Conservation (phyloP, 1,140 invertebrate species). For the Araneus ventricosus region DNA sequence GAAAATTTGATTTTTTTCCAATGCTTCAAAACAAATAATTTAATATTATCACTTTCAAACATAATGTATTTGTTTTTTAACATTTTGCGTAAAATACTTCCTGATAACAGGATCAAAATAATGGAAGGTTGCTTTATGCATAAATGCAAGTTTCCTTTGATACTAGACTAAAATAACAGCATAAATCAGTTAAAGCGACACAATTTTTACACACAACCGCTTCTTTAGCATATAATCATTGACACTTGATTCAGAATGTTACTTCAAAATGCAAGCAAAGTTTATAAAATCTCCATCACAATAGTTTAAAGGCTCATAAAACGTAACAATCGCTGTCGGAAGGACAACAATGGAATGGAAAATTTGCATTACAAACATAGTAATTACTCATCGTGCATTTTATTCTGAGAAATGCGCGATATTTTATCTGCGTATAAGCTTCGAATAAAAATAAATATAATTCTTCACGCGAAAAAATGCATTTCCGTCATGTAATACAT, state of each 20-base stretch:
- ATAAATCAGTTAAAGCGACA: too few relatives aligned
- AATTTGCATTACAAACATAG: constrained; percentile 13
- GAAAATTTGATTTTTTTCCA: too few relatives aligned
- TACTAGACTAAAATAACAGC: too few relatives aligned
- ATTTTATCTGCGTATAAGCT: background rate
- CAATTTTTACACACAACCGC: too few relatives aligned
- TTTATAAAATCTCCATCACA: constrained; percentile 22
- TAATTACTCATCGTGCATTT: constrained; percentile 18
- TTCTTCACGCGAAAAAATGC: background rate
- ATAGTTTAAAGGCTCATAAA: background rate
- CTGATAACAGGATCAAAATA: too few relatives aligned
- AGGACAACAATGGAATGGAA: background rate
- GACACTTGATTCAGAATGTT: background rate
- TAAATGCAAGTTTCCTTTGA: too few relatives aligned
- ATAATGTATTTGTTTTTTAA: too few relatives aligned
- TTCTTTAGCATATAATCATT: background rate
- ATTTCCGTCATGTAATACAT: background rate
- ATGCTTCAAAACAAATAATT: too few relatives aligned
- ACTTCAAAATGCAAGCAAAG: background rate
- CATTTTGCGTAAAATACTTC: too few relatives aligned
- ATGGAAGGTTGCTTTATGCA: too few relatives aligned
- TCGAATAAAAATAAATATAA: background rate
- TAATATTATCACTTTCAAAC: too few relatives aligned
- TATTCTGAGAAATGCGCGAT: background rate
- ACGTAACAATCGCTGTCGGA: background rate